Evolutionary conservation across 2,113 vertebrate species (phyloP).

Genomic region (Lates calcarifer): DNA sequence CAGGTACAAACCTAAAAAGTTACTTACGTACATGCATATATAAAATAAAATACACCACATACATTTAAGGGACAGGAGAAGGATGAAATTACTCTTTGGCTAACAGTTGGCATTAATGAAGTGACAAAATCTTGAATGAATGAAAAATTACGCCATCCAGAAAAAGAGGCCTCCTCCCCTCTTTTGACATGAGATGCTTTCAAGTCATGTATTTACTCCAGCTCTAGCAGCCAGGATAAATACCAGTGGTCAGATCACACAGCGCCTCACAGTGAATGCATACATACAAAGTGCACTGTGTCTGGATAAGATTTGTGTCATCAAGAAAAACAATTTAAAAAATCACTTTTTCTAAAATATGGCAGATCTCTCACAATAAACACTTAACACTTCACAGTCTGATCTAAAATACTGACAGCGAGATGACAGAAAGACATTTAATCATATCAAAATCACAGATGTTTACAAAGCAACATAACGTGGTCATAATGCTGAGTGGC

Average conservation of each 20-base stretch:
- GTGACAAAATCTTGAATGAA: too few relatives aligned
- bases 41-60: too few relatives aligned
- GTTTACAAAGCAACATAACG: neutral
- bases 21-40: too few relatives aligned
- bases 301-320: neutral
- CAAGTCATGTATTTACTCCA: neutral
- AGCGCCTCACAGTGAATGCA: neutral
- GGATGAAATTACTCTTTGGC: neutral
- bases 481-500: neutral
- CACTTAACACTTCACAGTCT: neutral
- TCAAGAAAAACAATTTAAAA: neutral
- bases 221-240: neutral
- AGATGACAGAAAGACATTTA: conserved; percentile 29
- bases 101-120: too few relatives aligned
- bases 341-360: neutral
- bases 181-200: neutral
- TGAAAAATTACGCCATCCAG: neutral
- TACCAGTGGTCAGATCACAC: neutral
- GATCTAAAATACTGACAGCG: neutral
- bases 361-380: neutral
- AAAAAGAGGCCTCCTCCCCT: neutral
- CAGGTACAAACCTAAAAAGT: too few relatives aligned
- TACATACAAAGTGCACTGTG: neutral
- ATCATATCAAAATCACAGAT: conserved; percentile 34
- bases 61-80: neutral